Conservation (phyloP, 2,888 invertebrate species). For the Caenorhabditis sinica region DNA sequence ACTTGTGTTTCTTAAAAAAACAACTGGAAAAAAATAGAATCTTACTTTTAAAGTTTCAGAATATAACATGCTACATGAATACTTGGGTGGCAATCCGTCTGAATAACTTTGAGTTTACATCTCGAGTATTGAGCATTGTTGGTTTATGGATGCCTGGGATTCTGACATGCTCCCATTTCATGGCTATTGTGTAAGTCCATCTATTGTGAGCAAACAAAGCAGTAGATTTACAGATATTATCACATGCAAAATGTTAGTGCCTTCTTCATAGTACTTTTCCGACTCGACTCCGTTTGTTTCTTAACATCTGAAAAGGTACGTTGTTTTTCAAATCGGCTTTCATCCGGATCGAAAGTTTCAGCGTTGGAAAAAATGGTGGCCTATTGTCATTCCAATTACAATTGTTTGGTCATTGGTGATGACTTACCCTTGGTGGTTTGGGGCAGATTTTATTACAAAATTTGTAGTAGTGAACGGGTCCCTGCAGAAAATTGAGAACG, state of each 20-base stretch:
- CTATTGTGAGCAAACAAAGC: not conserved
- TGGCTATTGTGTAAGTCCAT: not conserved
- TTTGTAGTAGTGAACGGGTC: not conserved
- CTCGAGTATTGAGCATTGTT: not conserved
- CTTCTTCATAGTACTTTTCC: conserved; percentile 29
- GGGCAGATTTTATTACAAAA: not conserved
- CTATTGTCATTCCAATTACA: conserved; percentile 23
- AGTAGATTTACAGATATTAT: conserved; percentile 36
- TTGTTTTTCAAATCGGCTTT: too few relatives aligned
- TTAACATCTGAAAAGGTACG: conserved; percentile 35
- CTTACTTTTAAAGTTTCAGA: conserved; percentile 38
- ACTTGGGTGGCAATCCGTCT: conserved; percentile 48
- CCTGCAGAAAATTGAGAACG: not conserved
- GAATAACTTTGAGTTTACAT: not conserved
- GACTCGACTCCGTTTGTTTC: conserved; percentile 29
- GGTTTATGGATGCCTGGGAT: not conserved
- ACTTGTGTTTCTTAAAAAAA: not conserved
- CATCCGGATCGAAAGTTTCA: conserved; percentile 1
- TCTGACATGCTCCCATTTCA: not conserved
- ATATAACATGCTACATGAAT: conserved; percentile 48
- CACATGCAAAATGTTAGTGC: conserved; percentile 58
- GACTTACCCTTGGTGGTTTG: conserved; percentile 44
- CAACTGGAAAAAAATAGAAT: not conserved
- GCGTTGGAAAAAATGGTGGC: conserved; percentile 38
- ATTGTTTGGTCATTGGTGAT: not conserved